Conservation (phyloP, 2,888 invertebrate genomes). For the Sthenelais limicola region DNA sequence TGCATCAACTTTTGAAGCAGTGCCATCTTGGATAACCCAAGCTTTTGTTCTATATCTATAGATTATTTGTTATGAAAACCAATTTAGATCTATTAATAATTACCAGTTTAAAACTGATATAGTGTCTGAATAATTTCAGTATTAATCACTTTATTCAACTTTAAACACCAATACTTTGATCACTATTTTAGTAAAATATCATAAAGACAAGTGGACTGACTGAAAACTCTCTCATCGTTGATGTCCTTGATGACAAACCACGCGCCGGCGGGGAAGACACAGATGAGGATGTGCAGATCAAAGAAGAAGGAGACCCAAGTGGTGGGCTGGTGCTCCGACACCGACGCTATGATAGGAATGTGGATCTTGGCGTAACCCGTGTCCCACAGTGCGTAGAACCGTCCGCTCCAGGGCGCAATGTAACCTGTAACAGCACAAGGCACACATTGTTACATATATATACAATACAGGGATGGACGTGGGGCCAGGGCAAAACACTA, state of each 20-base stretch:
- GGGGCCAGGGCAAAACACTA: too few relatives aligned
- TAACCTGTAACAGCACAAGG: slow-evolving; percentile 76
- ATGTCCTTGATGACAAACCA: slow-evolving; percentile 99
- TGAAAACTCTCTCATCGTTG: slow-evolving; percentile 97
- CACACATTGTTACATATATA: not conserved
- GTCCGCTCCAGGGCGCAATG: slow-evolving; percentile 96
- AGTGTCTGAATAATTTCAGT: too few relatives aligned
- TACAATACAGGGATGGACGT: not conserved
- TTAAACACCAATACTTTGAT: not conserved
- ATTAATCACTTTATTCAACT: not conserved
- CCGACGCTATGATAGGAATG: slow-evolving; percentile 98
- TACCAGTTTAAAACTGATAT: too few relatives aligned
- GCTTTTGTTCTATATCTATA: too few relatives aligned
- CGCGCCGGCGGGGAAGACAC: slow-evolving; percentile 97
- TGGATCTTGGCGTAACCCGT: slow-evolving; percentile 99
- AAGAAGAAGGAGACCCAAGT: slow-evolving; percentile 95
- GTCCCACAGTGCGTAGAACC: slow-evolving; percentile 99
- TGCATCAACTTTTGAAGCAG: too few relatives aligned
- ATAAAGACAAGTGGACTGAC: slow-evolving; percentile 76
- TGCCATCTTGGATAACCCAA: too few relatives aligned
- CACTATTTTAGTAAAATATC: not conserved
- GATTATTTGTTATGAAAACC: too few relatives aligned
- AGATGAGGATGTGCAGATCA: slow-evolving; percentile 95
- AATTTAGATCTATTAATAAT: too few relatives aligned
- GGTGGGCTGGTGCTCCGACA: slow-evolving; percentile 99